These are phyloP conservation scores for Cyclophora albipunctata DNA, from an alignment of 2,888 invertebrate genomes.

Conservation along the genomic window DNA sequence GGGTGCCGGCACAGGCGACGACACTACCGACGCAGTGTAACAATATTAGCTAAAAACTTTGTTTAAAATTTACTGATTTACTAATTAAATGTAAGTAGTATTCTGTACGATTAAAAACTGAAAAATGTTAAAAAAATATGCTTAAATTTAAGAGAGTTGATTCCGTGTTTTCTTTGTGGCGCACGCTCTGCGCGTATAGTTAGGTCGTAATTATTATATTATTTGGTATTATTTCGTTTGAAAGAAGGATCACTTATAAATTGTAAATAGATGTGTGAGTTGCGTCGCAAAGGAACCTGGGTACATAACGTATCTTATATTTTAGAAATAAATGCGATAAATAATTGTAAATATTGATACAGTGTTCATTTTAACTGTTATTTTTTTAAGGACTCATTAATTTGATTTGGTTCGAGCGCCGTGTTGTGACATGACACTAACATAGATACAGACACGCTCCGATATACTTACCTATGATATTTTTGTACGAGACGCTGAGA, in stretches of 20 bases:
- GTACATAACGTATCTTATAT: conserved; percentile 50
- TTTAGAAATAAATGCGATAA: conserved; percentile 33
- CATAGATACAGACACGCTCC: conserved; percentile 1
- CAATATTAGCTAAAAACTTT: conserved; percentile 19
- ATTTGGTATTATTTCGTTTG: conserved; percentile 13
- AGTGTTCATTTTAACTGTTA: conserved; percentile 67
- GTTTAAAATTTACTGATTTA: conserved; percentile 24
- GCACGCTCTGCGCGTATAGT: conserved; percentile 15
- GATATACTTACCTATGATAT: conserved; percentile 22
- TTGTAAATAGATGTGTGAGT: conserved; percentile 20
- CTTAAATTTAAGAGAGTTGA: conserved; percentile 24
- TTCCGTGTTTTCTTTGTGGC: conserved; percentile 15
- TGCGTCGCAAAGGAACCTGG: conserved; percentile 21
- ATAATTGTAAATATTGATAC: conserved; percentile 64
- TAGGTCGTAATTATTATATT: conserved; percentile 17
- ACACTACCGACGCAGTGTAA: conserved; percentile 8
- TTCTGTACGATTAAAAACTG: conserved; percentile 28
- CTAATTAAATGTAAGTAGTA: conserved; percentile 26
- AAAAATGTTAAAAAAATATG: conserved; percentile 29
- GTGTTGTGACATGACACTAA: conserved; percentile 33
- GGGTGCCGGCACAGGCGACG: neutral
- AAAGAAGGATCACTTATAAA: conserved; percentile 9
- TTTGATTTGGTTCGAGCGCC: conserved; percentile 31
- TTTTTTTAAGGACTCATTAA: conserved; percentile 60
- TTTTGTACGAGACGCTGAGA: conserved; percentile 26